Conservation (phyloP, 2,113 vertebrate genomes). For the Syngnathus typhle region DNA sequence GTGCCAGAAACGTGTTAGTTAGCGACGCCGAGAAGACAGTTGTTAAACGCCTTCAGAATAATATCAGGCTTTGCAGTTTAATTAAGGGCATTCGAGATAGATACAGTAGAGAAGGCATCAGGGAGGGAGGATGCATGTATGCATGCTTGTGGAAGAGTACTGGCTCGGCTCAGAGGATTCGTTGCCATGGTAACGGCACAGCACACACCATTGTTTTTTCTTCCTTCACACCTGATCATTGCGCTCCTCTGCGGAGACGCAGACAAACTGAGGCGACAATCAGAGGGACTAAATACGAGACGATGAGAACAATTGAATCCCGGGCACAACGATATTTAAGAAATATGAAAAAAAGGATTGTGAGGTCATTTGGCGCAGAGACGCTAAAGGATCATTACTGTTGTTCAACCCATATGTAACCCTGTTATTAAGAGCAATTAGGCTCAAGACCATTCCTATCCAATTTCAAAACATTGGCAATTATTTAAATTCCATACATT, state of each 20-base stretch:
- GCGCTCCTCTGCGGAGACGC: conserved; percentile 30
- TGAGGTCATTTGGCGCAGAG: background rate
- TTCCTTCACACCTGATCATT: conserved; percentile 6
- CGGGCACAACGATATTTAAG: background rate
- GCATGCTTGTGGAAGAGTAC: conserved; percentile 44
- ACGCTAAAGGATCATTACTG: background rate
- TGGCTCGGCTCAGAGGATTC: conserved; percentile 57
- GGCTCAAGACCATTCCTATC: background rate
- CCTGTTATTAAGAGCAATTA: background rate
- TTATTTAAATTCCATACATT: too few species aligned
- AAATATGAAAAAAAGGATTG: background rate
- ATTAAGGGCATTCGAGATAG: conserved; percentile 52
- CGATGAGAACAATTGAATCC: conserved; percentile 14
- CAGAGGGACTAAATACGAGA: conserved; percentile 25
- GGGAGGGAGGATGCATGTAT: conserved; percentile 11
- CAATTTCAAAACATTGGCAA: background rate
- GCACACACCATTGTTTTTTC: conserved; percentile 30
- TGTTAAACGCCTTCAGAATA: conserved; percentile 7
- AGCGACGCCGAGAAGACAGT: background rate
- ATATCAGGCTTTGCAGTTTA: background rate
- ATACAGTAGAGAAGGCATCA: conserved; percentile 21
- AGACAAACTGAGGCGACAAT: conserved; percentile 22
- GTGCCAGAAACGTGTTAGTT: background rate
- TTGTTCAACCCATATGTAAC: background rate
- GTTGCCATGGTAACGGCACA: conserved; percentile 72